Evolutionary conservation across 92 coral and sea anemone species (phyloP), one percentile per base, ranked within the genome.

Genomic region (Epizoanthus stellaris): DNA sequence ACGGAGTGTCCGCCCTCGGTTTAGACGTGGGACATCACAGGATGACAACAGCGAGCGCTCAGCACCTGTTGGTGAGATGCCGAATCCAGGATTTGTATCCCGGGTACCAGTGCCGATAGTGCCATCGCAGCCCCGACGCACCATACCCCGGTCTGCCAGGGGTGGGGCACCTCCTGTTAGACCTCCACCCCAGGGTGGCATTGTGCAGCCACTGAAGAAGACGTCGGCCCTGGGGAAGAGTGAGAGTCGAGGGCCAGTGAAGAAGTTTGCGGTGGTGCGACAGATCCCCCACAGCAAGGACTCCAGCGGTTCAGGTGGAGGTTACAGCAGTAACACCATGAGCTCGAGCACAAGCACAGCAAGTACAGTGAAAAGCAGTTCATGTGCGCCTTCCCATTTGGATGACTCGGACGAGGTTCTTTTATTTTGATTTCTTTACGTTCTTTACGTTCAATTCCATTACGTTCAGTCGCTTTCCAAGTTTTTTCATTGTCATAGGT

Each of bases 271-370:
- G 15, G 92, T 97, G 12, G 99, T 97, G 9, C 95, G 93, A 77
- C 93, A 91, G 64, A 91, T 97, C 34, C 99, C 99, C 3, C 99
- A 93, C 75, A 93, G 95, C 72, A 93, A 92, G 70, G 97, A 93
- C 53, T 76, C 80, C 57, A 61, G 88, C 34, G 93, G 89, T 43
- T 87, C 76, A 79, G 88, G 88, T 19, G 86, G 86, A 11, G 98
- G 91, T 34, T 97, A 97, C 82, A 92, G 94, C 45, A 97, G 98
- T 80, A 91, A 92, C 38, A 97, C 95, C 49, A 90, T 96, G 87
- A 93, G 99, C 87, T 93, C 97, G 10, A 94, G 98, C 5, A 95
- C 98, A 38, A 95, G 98, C 73, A 97, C 98, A 47, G 99, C 99
- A 5, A 97, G 99, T 80, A 97, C 99, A 17, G 96, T 97, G 21